Conservation (phyloP, 1,140 invertebrate species). For the Gerris buenoi region DNA sequence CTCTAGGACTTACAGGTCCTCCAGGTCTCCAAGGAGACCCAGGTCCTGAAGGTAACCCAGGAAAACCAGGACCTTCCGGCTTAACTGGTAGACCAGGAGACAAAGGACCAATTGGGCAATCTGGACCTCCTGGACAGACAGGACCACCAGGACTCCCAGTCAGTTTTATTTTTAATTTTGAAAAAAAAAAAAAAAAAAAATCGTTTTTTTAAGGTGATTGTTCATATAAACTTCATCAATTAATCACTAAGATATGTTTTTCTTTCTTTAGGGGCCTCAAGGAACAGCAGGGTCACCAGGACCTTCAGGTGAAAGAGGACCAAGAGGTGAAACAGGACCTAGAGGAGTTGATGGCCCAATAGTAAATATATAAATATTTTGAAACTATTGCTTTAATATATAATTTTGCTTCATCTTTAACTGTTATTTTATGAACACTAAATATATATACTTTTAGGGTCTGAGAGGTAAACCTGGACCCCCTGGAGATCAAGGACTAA, state of each 20-base stretch:
- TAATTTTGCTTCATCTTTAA: too few relatives aligned
- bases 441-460: slow-evolving; percentile 32
- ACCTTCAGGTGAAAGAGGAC: slow-evolving; percentile 50
- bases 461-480: slow-evolving; percentile 54
- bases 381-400: too few relatives aligned
- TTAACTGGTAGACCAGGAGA: background rate
- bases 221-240: too few relatives aligned
- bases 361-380: slow-evolving; percentile 28
- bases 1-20: slow-evolving; percentile 15
- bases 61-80: background rate
- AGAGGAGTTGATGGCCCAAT: slow-evolving; percentile 53
- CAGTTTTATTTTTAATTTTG: too few relatives aligned
- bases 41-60: background rate
- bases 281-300: slow-evolving; percentile 47
- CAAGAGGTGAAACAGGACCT: slow-evolving; percentile 50
- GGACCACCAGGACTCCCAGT: slow-evolving; percentile 2
- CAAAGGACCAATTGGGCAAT: background rate
- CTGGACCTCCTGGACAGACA: background rate
- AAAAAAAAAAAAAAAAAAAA: too few relatives aligned
- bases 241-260: too few relatives aligned
- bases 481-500: slow-evolving; percentile 48
- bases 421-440: too few relatives aligned
- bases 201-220: too few relatives aligned
- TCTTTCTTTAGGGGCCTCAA: slow-evolving; percentile 40
- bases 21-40: background rate